Conservation (phyloP, 2,888 invertebrate species). For the Gymnoscelis rufifasciata region DNA sequence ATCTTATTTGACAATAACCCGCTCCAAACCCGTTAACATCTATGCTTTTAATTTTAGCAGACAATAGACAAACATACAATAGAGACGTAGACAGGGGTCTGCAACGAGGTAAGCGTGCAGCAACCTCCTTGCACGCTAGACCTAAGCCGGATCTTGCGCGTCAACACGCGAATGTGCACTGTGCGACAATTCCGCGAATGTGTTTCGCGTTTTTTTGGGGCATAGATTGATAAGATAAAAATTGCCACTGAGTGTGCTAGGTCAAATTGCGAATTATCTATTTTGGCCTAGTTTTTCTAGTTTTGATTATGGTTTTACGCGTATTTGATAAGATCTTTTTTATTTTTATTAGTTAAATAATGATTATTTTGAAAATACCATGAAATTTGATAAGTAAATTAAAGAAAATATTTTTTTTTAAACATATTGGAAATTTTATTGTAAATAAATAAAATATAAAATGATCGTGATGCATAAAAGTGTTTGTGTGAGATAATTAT, state of each 20-base stretch:
- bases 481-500: too few species aligned
- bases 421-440: background rate
- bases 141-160: constrained; percentile 9
- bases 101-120: constrained; percentile 27
- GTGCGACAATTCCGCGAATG: constrained; percentile 33
- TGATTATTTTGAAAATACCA: background rate
- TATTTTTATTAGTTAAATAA: too few species aligned
- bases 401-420: too few species aligned
- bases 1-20: constrained; percentile 22
- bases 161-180: constrained; percentile 13
- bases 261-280: constrained; percentile 27
- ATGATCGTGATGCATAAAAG: too few species aligned
- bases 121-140: constrained; percentile 25
- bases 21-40: constrained; percentile 25
- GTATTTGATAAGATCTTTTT: background rate
- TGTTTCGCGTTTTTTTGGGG: constrained; percentile 28
- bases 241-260: constrained; percentile 23
- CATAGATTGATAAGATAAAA: constrained; percentile 31
- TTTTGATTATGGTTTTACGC: constrained; percentile 4
- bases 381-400: background rate
- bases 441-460: too few species aligned
- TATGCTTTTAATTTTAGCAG: constrained; percentile 28
- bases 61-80: constrained; percentile 31
- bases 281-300: constrained; percentile 24
- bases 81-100: constrained; percentile 25